Conservation (phyloP, 2,888 invertebrate genomes). For the Cheilosia pagana region DNA sequence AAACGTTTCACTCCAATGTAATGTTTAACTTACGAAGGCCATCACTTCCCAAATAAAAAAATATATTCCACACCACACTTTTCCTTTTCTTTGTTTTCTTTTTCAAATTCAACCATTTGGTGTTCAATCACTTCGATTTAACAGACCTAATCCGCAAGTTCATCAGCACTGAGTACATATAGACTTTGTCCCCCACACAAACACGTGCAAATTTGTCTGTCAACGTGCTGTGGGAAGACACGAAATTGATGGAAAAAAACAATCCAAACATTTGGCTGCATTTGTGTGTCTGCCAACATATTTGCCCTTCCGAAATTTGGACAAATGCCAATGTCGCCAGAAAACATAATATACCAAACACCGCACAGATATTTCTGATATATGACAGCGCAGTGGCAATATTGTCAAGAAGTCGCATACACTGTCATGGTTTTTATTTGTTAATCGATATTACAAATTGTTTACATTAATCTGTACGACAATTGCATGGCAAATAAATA, state of each 20-base stretch:
- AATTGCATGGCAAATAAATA: slow-evolving; percentile 37
- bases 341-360: neutral
- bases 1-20: too few relatives aligned
- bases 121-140: neutral
- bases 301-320: slow-evolving; percentile 63
- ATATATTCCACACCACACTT: neutral
- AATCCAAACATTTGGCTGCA: slow-evolving; percentile 33
- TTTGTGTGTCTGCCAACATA: slow-evolving; percentile 48
- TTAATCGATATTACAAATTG: slow-evolving; percentile 31
- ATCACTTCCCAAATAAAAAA: too few relatives aligned
- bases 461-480: slow-evolving; percentile 19
- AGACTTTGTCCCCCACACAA: slow-evolving; percentile 5
- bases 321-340: slow-evolving; percentile 45
- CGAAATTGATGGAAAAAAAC: neutral
- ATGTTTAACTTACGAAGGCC: too few relatives aligned
- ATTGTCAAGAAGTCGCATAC: slow-evolving; percentile 22
- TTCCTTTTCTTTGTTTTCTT: neutral
- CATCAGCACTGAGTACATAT: slow-evolving; percentile 1
- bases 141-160: slow-evolving; percentile 17
- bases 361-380: slow-evolving; percentile 9
- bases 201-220: slow-evolving; percentile 19
- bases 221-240: slow-evolving; percentile 25
- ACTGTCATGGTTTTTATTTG: slow-evolving; percentile 27
- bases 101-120: neutral
- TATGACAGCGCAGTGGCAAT: slow-evolving; percentile 3